Evolutionary conservation across 1,140 invertebrate genomes (phyloP).

Genomic region (Philopotamus ludificatus): DNA sequence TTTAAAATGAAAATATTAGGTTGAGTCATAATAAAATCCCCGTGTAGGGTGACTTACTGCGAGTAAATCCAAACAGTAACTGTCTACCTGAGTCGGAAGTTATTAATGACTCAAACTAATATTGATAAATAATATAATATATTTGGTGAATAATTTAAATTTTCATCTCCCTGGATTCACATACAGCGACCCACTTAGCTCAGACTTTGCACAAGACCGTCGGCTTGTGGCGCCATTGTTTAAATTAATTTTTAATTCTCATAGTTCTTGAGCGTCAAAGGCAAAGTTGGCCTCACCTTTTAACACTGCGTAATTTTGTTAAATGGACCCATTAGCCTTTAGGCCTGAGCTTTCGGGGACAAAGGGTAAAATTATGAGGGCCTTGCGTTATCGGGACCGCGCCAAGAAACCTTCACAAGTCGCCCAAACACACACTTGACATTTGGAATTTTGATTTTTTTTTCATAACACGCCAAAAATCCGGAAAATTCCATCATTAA

Average conservation of each 20-base stretch:
- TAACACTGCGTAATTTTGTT: slow-evolving; percentile 14
- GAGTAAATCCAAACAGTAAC: no score
- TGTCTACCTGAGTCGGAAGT: no score
- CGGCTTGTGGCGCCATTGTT: not conserved
- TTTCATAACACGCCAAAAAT: no score
- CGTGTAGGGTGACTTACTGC: no score
- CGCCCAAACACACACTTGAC: not conserved
- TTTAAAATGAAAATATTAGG: no score
- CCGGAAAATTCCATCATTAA: no score
- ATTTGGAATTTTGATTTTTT: not conserved
- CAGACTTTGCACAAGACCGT: not conserved
- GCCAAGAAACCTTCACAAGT: no score
- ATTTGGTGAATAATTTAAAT: no score
- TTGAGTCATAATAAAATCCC: no score
- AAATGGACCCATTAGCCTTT: slow-evolving; percentile 19
- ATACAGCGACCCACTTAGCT: not conserved
- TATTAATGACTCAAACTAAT: no score
- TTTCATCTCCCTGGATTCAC: no score
- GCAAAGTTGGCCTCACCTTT: slow-evolving; percentile 11
- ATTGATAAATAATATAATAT: no score
- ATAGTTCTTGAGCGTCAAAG: slow-evolving; percentile 1
- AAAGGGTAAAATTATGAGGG: slow-evolving; percentile 18
- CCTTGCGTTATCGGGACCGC: not conserved
- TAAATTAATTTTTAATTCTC: slow-evolving; percentile 10
- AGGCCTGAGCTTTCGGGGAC: not conserved